Percentiles rank a stretch among this genome's conserved stretches.
These are phyloP conservation scores for Triplophysa siluroides DNA, from an alignment of 2,113 vertebrate species.

Conservation along the genomic window DNA sequence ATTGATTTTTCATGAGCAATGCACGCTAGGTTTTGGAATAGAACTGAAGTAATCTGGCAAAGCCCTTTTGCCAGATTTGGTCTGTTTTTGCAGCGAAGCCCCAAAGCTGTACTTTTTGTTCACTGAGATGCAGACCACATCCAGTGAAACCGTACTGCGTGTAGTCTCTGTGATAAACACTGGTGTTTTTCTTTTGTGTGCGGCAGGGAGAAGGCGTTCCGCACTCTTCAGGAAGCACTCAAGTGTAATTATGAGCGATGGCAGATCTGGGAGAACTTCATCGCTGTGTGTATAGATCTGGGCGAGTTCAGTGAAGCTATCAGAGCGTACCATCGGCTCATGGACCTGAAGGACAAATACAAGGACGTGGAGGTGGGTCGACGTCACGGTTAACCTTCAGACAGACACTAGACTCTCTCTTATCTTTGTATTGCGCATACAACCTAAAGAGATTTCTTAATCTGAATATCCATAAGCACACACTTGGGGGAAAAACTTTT, in stretches of 20 bases:
- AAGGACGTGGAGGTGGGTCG: slow-evolving; percentile 88
- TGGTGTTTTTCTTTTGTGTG: background rate
- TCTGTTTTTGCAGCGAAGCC: too few species aligned
- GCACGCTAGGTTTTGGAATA: too few species aligned
- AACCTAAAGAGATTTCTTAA: background rate
- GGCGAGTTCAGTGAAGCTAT: slow-evolving; percentile 92
- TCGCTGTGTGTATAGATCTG: slow-evolving; percentile 85
- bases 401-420: slow-evolving; percentile 10
- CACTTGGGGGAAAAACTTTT: background rate
- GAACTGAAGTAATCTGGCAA: background rate
- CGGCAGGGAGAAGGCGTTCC: slow-evolving; percentile 87
- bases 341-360: slow-evolving; percentile 91
- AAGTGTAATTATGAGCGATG: slow-evolving; percentile 97
- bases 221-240: slow-evolving; percentile 92
- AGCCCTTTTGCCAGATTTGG: background rate
- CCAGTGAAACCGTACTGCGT: background rate
- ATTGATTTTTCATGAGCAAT: too few species aligned
- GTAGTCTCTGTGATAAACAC: background rate
- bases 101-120: too few species aligned
- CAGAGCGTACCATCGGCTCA: slow-evolving; percentile 92
- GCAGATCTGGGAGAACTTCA: slow-evolving; percentile 99
- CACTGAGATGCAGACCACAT: background rate
- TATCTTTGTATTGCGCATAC: background rate
- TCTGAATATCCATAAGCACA: background rate
- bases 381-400: background rate